Base-by-base conservation (phyloP, 1,140 invertebrate genomes). In the Leptoteleia sp. region DNA sequence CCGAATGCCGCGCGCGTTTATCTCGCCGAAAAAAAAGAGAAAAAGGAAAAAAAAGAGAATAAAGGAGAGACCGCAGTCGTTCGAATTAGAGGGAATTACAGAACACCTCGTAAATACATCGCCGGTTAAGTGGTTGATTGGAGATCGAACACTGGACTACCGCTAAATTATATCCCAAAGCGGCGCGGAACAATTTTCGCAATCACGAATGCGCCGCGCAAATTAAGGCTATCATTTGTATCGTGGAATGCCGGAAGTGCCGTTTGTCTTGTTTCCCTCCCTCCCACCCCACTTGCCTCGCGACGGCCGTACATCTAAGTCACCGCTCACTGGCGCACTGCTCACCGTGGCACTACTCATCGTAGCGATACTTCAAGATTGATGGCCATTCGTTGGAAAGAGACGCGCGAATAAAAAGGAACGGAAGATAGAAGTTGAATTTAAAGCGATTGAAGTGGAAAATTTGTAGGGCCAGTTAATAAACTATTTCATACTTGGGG, bases 61-160 rank as follows among this genome's bases (percentile, higher is more conserved):
- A 50, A 42, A 77, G 25, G 43, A 33, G 61, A 38, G 61, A 50
- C 47, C 35, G 38, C 48, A 42, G 22, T 73, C 62, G 45, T 68
- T 84, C 81, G 83, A 87, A 87, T 87, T 87, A 86, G 83, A 87
- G 85, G 82, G 86, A 86, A 87, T 88, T 87, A 86, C 85, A 82
- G 83, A 87, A 88, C 87, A 88, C 85, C 86, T 88, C 87, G 84
- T 88, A 88, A 87, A 88, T 87, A 87, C 80, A 87, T 86, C 85
- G 84, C 81, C 81, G 80, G 68, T 81, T 86, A 86, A 85, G 81
- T 87, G 84, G 84, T 82, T 83, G 84, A 85, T 89, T 86, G 87
- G 86, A 83, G 84, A 88, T 84, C 83, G 84, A 83, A 81, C 76
- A 85, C 75, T 76, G 76, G 86, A 89, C 87, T 88, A 88, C 87